These are phyloP conservation scores for Caenorhabditis drosophilae DNA, from an alignment of 2,888 invertebrate genomes.

Conservation along the genomic window DNA sequence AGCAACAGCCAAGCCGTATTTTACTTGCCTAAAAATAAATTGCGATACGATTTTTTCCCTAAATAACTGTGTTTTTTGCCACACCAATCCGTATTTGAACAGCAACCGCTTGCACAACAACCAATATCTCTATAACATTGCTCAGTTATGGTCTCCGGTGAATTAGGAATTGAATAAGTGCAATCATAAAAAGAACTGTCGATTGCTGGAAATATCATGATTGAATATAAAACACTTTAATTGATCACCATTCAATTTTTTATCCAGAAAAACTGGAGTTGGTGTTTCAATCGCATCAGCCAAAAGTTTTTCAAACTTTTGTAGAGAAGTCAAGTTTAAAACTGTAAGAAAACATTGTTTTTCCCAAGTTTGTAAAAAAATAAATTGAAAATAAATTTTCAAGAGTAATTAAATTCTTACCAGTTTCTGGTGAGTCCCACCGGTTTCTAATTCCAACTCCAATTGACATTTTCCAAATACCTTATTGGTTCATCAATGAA, in stretches of 20 bases:
- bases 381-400: background rate
- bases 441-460: slow-evolving; percentile 23
- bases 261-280: slow-evolving; percentile 21
- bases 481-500: too few relatives aligned
- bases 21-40: slow-evolving; percentile 42
- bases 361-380: background rate
- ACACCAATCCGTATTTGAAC: slow-evolving; percentile 50
- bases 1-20: slow-evolving; percentile 58
- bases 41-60: too few relatives aligned
- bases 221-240: too few relatives aligned
- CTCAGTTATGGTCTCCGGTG: slow-evolving; percentile 43
- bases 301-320: slow-evolving; percentile 32
- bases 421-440: slow-evolving; percentile 34
- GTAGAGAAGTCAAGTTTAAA: slow-evolving; percentile 29
- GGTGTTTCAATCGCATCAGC: slow-evolving; percentile 33
- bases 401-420: slow-evolving; percentile 9
- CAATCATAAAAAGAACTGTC: slow-evolving; percentile 56
- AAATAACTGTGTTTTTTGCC: background rate
- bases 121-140: slow-evolving; percentile 57
- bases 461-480: too few relatives aligned
- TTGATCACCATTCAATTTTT: slow-evolving; percentile 38
- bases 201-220: slow-evolving; percentile 40
- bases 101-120: slow-evolving; percentile 52
- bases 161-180: slow-evolving; percentile 43
- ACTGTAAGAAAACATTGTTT: background rate